Conservation (phyloP, 2,113 vertebrate species). For the Chaetops frenatus region DNA sequence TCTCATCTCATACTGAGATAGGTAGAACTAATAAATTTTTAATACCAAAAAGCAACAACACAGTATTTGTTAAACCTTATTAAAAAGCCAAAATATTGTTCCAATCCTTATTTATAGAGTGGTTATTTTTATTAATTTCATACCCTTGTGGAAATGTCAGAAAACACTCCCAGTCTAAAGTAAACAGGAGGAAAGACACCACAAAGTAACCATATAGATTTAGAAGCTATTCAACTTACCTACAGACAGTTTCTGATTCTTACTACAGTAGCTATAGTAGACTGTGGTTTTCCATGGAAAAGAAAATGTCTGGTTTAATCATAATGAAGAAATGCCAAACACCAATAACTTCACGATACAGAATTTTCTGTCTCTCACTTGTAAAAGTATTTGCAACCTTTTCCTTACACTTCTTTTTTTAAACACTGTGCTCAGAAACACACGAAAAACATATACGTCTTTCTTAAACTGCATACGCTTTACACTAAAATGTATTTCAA, state of each 20-base stretch:
- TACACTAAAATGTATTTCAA: not conserved
- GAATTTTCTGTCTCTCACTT: not conserved
- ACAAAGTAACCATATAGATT: not conserved
- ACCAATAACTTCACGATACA: not conserved
- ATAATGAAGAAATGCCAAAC: not conserved
- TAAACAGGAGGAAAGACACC: not conserved
- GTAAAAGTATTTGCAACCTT: not conserved
- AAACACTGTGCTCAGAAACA: not conserved
- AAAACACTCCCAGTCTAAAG: not conserved
- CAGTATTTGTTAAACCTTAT: not conserved
- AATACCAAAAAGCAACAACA: not conserved
- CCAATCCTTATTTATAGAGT: not conserved
- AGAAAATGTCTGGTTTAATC: not conserved
- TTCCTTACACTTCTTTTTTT: not conserved
- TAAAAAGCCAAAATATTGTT: not conserved
- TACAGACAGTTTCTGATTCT: not conserved
- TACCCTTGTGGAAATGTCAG: not conserved
- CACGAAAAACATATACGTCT: fast-evolving
- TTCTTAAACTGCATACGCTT: not conserved
- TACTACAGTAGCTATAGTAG: not conserved
- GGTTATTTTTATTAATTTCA: not conserved
- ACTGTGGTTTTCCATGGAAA: not conserved
- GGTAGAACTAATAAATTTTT: not conserved
- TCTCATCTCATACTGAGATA: not conserved
- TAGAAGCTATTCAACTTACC: not conserved